Evolutionary conservation across 2,797 vertebrate genomes (phyloP).

Genomic region (Poecile montanus): DNA sequence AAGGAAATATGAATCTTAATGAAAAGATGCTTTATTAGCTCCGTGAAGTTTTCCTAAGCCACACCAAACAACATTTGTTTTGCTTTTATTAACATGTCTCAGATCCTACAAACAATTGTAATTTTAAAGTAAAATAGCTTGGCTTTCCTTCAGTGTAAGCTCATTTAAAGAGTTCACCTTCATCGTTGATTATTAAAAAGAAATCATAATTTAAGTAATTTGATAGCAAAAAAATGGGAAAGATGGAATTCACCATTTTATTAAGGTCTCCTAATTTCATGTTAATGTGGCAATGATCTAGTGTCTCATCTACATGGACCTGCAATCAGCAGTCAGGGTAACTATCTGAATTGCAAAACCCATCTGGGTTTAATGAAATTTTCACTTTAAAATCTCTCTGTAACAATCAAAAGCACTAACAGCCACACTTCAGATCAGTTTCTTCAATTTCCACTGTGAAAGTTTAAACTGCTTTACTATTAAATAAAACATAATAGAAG

Average conservation of each 20-base stretch:
- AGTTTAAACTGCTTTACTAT: not conserved
- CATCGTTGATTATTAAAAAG: not conserved
- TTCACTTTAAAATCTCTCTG: not conserved
- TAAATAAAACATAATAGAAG: not conserved
- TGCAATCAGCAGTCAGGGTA: not conserved
- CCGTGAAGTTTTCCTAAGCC: not conserved
- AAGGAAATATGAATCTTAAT: not conserved
- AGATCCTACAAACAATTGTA: not conserved
- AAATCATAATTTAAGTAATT: not conserved
- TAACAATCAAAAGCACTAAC: not conserved
- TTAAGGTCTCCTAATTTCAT: not conserved
- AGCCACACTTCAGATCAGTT: not conserved
- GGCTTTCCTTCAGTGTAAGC: not conserved
- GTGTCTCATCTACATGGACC: not conserved
- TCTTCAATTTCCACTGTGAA: not conserved
- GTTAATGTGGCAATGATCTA: not conserved
- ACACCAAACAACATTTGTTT: not conserved
- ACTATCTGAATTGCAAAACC: not conserved
- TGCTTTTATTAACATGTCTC: not conserved
- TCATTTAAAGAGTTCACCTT: not conserved
- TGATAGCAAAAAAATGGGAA: not conserved
- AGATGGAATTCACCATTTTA: not conserved
- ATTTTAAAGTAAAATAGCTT: not conserved
- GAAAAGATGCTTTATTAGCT: not conserved
- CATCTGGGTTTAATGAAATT: not conserved